Evolutionary conservation across 2,113 vertebrate species (phyloP), one percentile per base, ranked within the genome.

Genomic region (Tautogolabrus adspersus): DNA sequence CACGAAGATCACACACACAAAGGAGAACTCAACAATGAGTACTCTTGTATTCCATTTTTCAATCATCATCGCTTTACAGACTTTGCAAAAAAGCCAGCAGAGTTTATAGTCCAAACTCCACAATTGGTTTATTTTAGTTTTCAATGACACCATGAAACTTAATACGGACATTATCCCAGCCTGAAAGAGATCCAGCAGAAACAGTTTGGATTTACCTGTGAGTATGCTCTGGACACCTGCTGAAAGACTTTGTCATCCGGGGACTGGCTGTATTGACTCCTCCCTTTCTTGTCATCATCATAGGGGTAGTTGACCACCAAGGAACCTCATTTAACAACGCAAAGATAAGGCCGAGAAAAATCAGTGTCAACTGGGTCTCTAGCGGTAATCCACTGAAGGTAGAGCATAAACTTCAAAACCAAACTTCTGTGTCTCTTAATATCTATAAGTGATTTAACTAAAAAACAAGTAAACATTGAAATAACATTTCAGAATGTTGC

Each of bases 291-390:
- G 86, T 95, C 93, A 2, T 98, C 97, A 80, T 99, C 98, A 30
- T 93, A 99, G 37, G 98, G 98, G 79, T 99, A 99, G 93, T 99
- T 99, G 71, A 99, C 98, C 57, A 99, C 98, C 88, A 99, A 86
- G 75, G 98, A 97, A 74, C 98, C 98, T 99, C 79, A 91, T 52
- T 74, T 10, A 38, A 83, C 47, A 82, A 42, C 10, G 67, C 26
- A 82, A n/a, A 70, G 9, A 51, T 19, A 38, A 61, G 2, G 70
- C 7, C 52, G 8, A 15, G 10, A 3, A 46, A n/a, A 56, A 30
- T 10, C 0, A 54, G 1, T 12, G 40, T 66, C 3, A 49, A 15
- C 15, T 46, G 11, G 15, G 44, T 46, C 44, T 46, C 44, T 46
- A 1, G 47, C 47, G 6, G 18, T 19, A 49, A 49, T 18, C 15